Evolutionary conservation across 2,888 invertebrate genomes (phyloP).

Genomic region (Ichneumoninae sp.): DNA sequence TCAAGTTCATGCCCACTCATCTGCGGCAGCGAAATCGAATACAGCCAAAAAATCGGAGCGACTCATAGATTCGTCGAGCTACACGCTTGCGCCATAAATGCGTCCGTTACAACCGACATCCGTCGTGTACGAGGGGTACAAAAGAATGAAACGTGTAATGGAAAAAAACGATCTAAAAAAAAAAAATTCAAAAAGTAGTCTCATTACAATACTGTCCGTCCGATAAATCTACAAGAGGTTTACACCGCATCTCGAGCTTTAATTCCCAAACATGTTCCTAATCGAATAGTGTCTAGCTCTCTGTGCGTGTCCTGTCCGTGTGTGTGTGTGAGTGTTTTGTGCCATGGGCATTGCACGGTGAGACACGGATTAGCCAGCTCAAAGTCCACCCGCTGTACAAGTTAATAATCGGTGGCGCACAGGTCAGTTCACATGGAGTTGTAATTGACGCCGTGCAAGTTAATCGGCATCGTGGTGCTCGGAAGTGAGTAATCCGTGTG

Average conservation of each 20-base stretch:
- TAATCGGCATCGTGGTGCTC: slow-evolving; percentile 89
- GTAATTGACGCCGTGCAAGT: slow-evolving; percentile 91
- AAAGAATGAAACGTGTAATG: background rate
- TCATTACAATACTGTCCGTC: slow-evolving; percentile 12
- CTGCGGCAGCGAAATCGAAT: background rate
- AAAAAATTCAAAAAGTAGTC: background rate
- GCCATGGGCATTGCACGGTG: background rate
- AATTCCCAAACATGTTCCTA: background rate
- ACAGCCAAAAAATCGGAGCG: background rate
- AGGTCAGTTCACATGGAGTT: slow-evolving; percentile 89
- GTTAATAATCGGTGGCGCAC: slow-evolving; percentile 30
- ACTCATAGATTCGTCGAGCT: background rate
- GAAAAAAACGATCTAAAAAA: background rate
- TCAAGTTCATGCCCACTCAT: background rate
- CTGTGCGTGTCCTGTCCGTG: background rate
- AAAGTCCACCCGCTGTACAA: slow-evolving; percentile 10
- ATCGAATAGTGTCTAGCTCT: background rate
- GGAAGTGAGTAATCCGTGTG: slow-evolving; percentile 89
- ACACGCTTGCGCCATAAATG: background rate
- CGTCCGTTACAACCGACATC: background rate
- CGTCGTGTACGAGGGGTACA: background rate
- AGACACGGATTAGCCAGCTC: background rate
- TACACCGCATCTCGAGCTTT: background rate
- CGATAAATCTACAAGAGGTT: background rate
- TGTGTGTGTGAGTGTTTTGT: background rate